A percentile compares a stretch with the other conserved stretches of the same genome.
phyloP scores from a whole-genome alignment of 2,888 invertebrate species.

The Parnassius glacialis region DNA sequence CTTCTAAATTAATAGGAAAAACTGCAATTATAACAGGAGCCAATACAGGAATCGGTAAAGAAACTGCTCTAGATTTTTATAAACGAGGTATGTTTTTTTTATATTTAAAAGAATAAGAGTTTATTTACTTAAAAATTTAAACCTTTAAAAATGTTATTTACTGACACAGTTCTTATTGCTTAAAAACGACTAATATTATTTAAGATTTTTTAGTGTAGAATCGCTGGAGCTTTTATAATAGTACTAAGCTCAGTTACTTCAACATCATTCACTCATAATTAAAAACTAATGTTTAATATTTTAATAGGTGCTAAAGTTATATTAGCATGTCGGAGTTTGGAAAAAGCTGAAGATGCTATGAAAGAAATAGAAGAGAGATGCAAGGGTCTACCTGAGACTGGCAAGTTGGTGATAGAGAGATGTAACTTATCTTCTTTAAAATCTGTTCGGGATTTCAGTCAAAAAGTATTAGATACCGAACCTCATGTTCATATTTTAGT shows the following conservation, averaged over 20 bases:
- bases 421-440: slow-evolving; percentile 82
- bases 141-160: too few species aligned
- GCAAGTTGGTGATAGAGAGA: slow-evolving; percentile 71
- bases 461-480: slow-evolving; percentile 78
- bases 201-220: too few species aligned
- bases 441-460: slow-evolving; percentile 83
- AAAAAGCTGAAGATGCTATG: slow-evolving; percentile 80
- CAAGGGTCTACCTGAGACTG: slow-evolving; percentile 59
- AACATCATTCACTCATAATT: not conserved
- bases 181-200: too few species aligned
- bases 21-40: slow-evolving; percentile 77
- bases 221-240: too few species aligned
- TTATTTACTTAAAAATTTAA: too few species aligned
- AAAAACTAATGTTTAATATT: not conserved
- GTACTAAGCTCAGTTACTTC: too few species aligned
- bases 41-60: slow-evolving; percentile 72
- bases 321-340: slow-evolving; percentile 77
- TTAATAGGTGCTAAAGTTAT: slow-evolving; percentile 78
- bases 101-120: too few species aligned
- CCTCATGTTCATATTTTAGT: slow-evolving; percentile 83
- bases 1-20: slow-evolving; percentile 78
- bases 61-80: slow-evolving; percentile 71
- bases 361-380: slow-evolving; percentile 73
- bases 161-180: too few species aligned
- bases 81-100: slow-evolving; percentile 54